These are phyloP conservation scores for Vulpes lagopus DNA, from an alignment of 2,113 vertebrate genomes.

Conservation along the genomic window DNA sequence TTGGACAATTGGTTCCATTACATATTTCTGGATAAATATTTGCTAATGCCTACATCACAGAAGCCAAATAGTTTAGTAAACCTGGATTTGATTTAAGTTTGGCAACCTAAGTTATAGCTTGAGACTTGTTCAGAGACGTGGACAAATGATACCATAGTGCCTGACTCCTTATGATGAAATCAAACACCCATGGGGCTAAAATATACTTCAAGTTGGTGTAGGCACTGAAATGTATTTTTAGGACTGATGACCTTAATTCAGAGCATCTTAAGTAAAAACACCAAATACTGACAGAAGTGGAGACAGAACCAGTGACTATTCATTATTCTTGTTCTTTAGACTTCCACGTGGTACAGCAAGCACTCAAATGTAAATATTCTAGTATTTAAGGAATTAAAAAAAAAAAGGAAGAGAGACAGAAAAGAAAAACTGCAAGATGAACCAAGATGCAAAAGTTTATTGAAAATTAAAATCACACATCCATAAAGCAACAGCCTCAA, in stretches of 20 bases:
- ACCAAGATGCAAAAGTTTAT: conserved; percentile 91
- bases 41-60: not conserved
- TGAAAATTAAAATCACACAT: conserved; percentile 89
- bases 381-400: not conserved
- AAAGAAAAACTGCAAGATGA: conserved; percentile 85
- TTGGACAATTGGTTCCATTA: not conserved
- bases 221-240: not conserved
- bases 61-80: not conserved
- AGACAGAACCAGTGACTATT: not conserved
- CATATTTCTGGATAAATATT: conserved; percentile 5
- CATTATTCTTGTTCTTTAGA: not conserved
- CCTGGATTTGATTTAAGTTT: conserved; percentile 31
- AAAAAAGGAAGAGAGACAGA: conserved; percentile 73
- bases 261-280: conserved; percentile 41
- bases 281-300: not conserved
- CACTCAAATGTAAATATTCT: not conserved
- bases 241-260: not conserved
- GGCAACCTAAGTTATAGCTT: not conserved
- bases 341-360: not conserved
- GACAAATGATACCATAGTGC: not conserved
- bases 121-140: not conserved
- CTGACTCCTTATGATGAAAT: not conserved
- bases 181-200: not conserved
- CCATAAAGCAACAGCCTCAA: conserved; percentile 85
- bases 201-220: not conserved